Percentiles rank a stretch among this genome's conserved stretches.
These are phyloP conservation scores for Piezodorus guildinii DNA, from an alignment of 1,140 invertebrate genomes.

Conservation along the genomic window DNA sequence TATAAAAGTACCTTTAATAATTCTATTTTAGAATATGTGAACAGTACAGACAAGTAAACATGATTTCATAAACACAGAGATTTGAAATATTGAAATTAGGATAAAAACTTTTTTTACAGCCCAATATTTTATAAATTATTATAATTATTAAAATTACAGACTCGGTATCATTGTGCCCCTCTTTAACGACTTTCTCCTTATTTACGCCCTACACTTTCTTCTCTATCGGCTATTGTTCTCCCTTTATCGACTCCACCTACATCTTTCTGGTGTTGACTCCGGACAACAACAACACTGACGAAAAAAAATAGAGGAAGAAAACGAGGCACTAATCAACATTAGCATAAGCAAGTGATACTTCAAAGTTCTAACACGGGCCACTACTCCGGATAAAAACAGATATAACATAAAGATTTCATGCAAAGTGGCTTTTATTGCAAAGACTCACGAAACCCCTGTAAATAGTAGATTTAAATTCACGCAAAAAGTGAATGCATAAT, in stretches of 20 bases:
- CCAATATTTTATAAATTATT: too few species aligned
- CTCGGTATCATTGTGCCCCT: too few species aligned
- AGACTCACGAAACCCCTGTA: slow-evolving; percentile 1
- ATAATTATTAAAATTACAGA: too few species aligned
- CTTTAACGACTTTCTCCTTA: too few species aligned
- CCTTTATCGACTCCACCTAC: not conserved
- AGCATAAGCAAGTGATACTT: slow-evolving; percentile 17
- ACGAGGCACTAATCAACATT: slow-evolving; percentile 8
- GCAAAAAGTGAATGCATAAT: slow-evolving; percentile 19
- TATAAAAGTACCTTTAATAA: too few species aligned
- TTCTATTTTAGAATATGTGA: too few species aligned
- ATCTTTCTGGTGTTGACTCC: slow-evolving; percentile 2
- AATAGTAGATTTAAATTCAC: slow-evolving; percentile 18
- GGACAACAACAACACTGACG: too few species aligned
- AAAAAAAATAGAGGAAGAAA: slow-evolving; percentile 1
- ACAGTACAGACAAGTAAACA: too few species aligned
- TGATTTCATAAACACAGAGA: too few species aligned
- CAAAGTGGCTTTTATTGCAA: slow-evolving; percentile 17
- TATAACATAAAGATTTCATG: slow-evolving; percentile 21
- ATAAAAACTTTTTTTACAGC: too few species aligned
- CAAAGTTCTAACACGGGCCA: slow-evolving; percentile 18
- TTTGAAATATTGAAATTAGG: too few species aligned
- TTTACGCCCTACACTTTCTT: too few species aligned
- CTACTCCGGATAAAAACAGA: slow-evolving; percentile 16
- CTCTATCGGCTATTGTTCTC: not conserved